Percentiles rank a stretch among this genome's conserved stretches.
These are phyloP conservation scores for Halictus rubicundus DNA, from an alignment of 1,140 invertebrate genomes.

Conservation along the genomic window DNA sequence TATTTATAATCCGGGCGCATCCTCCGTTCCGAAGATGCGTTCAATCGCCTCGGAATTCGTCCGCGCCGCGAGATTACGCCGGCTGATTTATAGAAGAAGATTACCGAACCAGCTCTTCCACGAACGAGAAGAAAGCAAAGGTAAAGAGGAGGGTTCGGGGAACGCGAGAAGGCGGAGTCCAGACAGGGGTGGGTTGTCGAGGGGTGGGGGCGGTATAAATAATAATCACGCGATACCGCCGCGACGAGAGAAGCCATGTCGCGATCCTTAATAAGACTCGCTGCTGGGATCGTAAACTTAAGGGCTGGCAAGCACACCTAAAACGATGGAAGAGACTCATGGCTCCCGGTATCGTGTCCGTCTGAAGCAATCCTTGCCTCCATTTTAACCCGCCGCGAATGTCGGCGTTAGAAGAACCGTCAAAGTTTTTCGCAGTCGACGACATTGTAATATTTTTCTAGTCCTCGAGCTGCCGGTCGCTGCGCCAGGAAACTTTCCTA, in stretches of 20 bases:
- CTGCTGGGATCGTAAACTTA: conserved; percentile 45
- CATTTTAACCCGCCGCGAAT: no score
- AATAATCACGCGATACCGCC: conserved; percentile 57
- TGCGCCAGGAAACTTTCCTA: neutral
- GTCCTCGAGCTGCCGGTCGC: neutral
- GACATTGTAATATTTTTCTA: neutral
- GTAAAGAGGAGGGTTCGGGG: neutral
- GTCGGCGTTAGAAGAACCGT: no score
- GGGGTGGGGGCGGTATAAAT: conserved; percentile 51
- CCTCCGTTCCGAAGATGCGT: conserved; percentile 38
- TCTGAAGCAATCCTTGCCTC: neutral
- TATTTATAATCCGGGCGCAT: conserved; percentile 15
- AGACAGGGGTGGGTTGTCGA: conserved; percentile 14
- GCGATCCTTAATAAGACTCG: conserved; percentile 45
- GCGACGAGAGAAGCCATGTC: conserved; percentile 32
- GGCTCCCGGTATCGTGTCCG: neutral
- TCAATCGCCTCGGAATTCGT: conserved; percentile 54
- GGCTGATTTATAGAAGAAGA: conserved; percentile 59
- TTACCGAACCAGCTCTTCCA: conserved; percentile 35
- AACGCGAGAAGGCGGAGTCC: conserved; percentile 9
- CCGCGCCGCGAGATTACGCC: conserved; percentile 54
- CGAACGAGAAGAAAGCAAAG: neutral
- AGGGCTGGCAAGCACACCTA: conserved; percentile 29
- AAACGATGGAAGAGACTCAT: conserved; percentile 32
- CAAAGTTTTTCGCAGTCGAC: neutral